A percentile compares a stretch with the other conserved stretches of the same genome.
Evolutionary conservation across 2,113 vertebrate genomes (phyloP).

Genomic region (Lepus timidus): DNA sequence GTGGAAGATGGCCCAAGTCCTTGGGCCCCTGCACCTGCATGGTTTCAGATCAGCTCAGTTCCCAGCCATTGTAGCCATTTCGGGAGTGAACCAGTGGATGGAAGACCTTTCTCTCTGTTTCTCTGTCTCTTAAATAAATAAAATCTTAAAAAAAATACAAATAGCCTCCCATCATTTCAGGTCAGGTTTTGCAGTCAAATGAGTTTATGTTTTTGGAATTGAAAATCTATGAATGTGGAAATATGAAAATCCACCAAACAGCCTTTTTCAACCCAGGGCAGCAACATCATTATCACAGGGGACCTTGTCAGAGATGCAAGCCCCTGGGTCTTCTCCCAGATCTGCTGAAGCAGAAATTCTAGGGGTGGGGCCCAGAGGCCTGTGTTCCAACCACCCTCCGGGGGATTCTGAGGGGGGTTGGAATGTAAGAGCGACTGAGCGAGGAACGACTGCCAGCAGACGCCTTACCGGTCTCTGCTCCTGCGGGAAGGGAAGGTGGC

Average conservation of each 20-base stretch:
- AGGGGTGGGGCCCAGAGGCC: background rate
- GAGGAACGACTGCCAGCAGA: background rate
- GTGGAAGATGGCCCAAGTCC: too few relatives aligned
- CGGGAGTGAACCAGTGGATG: too few relatives aligned
- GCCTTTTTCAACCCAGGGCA: background rate
- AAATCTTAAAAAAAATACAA: background rate
- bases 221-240: background rate
- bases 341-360: background rate
- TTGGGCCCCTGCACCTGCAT: too few relatives aligned
- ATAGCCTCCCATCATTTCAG: background rate
- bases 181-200: background rate
- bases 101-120: too few relatives aligned
- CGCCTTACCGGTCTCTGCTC: slow-evolving; percentile 97
- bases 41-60: too few relatives aligned
- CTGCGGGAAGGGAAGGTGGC: slow-evolving; percentile 96
- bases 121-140: too few relatives aligned
- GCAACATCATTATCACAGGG: background rate
- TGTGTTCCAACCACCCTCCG: background rate
- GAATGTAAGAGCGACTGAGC: background rate
- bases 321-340: background rate
- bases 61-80: too few relatives aligned
- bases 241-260: background rate
- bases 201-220: background rate
- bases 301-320: background rate
- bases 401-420: background rate